These are phyloP conservation scores for Orchesellides sinensis DNA, from an alignment of 2,888 invertebrate species.

Conservation along the genomic window DNA sequence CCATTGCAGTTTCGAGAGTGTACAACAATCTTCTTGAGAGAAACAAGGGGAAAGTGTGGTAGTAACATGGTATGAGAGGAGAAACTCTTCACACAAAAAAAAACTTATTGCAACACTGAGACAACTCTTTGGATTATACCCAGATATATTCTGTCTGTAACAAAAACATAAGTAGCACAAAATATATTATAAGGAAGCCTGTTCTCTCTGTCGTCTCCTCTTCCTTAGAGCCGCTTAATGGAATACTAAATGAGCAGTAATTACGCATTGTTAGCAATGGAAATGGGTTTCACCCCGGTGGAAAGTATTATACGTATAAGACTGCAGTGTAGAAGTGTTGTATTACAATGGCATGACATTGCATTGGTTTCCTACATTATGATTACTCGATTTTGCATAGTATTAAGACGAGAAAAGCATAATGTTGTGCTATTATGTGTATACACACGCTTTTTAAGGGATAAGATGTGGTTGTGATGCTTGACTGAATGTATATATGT, in stretches of 20 bases:
- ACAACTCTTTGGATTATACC: background rate
- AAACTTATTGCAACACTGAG: background rate
- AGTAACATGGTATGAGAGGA: background rate
- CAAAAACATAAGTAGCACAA: background rate
- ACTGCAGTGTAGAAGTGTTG: background rate
- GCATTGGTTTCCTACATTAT: background rate
- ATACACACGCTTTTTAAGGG: no score
- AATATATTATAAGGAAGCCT: background rate
- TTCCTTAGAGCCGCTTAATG: conserved; percentile 46
- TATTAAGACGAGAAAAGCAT: no score
- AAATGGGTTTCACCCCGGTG: conserved; percentile 26
- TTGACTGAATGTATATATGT: no score
- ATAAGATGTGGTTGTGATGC: no score
- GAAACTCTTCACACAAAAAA: background rate
- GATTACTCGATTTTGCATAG: conserved; percentile 32
- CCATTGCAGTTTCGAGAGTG: background rate
- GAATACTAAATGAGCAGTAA: conserved; percentile 67
- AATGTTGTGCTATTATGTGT: no score
- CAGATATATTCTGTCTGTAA: background rate
- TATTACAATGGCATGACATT: background rate
- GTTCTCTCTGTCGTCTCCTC: no score
- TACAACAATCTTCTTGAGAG: background rate
- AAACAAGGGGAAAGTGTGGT: background rate
- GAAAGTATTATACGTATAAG: conserved; percentile 10
- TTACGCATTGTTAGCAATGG: conserved; percentile 54